Conservation (phyloP, 2,113 vertebrate genomes). For the Ciconia stormi region DNA sequence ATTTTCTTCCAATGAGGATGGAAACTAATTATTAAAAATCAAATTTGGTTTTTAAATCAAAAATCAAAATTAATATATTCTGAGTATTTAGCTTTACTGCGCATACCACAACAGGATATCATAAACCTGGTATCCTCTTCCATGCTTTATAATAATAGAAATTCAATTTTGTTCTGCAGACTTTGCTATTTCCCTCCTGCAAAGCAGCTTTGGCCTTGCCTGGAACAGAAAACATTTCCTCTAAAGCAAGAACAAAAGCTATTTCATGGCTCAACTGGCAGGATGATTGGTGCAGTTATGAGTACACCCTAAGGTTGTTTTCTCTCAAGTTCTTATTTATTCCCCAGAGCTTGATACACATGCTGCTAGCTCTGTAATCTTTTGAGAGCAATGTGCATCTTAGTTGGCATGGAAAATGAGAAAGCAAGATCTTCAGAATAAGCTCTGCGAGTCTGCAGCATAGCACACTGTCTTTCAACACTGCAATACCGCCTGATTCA, state of each 20-base stretch:
- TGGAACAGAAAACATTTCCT: constrained; percentile 26
- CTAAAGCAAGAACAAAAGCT: constrained; percentile 38
- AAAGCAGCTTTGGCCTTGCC: constrained; percentile 27
- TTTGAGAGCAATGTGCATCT: not conserved
- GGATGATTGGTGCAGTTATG: constrained; percentile 9
- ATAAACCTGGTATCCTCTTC: not conserved
- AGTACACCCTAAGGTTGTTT: constrained; percentile 26
- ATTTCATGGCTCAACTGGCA: constrained; percentile 46
- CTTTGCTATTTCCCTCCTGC: constrained; percentile 8
- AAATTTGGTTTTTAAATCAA: too few species aligned
- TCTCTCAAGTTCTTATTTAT: constrained; percentile 7
- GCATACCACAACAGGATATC: not conserved
- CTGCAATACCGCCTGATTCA: not conserved
- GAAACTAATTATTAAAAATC: not conserved
- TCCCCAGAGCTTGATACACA: not conserved
- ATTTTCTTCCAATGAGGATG: not conserved
- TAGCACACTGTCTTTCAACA: fast-evolving
- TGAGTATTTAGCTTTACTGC: not conserved
- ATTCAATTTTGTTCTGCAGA: not conserved
- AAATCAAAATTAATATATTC: too few species aligned
- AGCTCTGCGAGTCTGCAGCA: not conserved
- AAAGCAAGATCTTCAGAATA: not conserved
- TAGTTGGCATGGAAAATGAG: not conserved
- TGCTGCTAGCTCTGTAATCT: not conserved
- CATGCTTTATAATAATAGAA: not conserved